phyloP scores from a whole-genome alignment of 2,113 vertebrate genomes.

The Neofelis nebulosa region DNA sequence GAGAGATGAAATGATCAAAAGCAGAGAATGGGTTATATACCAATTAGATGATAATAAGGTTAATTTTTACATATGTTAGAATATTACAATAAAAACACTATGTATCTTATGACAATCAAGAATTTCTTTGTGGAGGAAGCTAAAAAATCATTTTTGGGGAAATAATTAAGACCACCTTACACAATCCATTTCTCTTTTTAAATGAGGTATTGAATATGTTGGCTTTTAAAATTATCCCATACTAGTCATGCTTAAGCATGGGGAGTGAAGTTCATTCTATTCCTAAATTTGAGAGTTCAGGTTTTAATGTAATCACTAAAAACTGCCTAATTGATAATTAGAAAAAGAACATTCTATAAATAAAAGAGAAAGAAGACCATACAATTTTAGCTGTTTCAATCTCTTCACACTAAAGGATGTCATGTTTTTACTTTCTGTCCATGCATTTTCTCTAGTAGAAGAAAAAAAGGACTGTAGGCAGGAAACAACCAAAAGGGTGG shows the following conservation, averaged over 20 bases:
- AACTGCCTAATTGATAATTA: neutral
- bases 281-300: slow-evolving; percentile 35
- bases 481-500: neutral
- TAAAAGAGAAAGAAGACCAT: slow-evolving; percentile 18
- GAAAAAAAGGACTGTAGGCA: slow-evolving; percentile 4
- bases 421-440: slow-evolving; percentile 57
- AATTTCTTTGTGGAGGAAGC: neutral
- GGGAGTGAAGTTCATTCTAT: neutral
- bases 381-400: slow-evolving; percentile 38
- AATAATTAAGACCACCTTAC: neutral
- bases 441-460: slow-evolving; percentile 37
- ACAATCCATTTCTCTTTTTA: neutral
- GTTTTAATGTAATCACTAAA: slow-evolving; percentile 38
- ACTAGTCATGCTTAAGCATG: neutral
- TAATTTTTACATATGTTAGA: slow-evolving; percentile 10
- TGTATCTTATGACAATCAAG: neutral
- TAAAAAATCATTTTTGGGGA: neutral
- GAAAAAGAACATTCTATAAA: slow-evolving; percentile 28
- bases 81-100: slow-evolving; percentile 10
- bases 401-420: slow-evolving; percentile 7
- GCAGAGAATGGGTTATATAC: neutral
- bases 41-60: neutral
- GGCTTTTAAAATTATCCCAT: neutral
- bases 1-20: slow-evolving; percentile 30
- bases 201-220: neutral